These are phyloP conservation scores for Jaculus jaculus DNA, from an alignment of 2,113 vertebrate genomes.

Conservation along the genomic window DNA sequence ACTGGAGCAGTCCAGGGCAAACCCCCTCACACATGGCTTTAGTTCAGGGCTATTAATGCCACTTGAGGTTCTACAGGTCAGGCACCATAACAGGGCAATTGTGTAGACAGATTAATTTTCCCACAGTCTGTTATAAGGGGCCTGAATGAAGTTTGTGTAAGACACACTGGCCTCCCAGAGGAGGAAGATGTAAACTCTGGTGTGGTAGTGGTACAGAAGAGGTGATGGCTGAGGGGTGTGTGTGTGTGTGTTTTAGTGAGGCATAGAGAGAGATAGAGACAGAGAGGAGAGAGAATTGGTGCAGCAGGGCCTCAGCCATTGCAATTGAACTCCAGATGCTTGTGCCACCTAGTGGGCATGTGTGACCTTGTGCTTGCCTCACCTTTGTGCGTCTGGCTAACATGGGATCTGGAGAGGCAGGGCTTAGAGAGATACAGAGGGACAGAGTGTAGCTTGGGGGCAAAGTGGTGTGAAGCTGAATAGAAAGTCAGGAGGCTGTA, in stretches of 20 bases:
- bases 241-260: neutral
- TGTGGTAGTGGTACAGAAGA: neutral
- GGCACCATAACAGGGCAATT: neutral
- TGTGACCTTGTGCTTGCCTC: too few relatives aligned
- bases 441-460: neutral
- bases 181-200: neutral
- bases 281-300: too few relatives aligned
- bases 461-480: neutral
- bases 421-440: neutral
- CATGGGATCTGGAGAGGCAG: neutral
- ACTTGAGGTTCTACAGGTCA: neutral
- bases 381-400: too few relatives aligned
- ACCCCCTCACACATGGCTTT: neutral
- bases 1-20: neutral
- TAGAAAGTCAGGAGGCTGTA: neutral
- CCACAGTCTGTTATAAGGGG: neutral
- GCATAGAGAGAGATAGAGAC: too few relatives aligned
- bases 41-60: neutral
- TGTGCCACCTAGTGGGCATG: too few relatives aligned
- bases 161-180: neutral
- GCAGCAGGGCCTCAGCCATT: too few relatives aligned
- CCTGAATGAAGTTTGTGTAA: neutral
- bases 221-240: neutral
- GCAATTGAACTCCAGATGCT: too few relatives aligned
- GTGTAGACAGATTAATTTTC: neutral